Conservation (phyloP, 92 coral and sea anemone genomes). For the Metridium senile region DNA sequence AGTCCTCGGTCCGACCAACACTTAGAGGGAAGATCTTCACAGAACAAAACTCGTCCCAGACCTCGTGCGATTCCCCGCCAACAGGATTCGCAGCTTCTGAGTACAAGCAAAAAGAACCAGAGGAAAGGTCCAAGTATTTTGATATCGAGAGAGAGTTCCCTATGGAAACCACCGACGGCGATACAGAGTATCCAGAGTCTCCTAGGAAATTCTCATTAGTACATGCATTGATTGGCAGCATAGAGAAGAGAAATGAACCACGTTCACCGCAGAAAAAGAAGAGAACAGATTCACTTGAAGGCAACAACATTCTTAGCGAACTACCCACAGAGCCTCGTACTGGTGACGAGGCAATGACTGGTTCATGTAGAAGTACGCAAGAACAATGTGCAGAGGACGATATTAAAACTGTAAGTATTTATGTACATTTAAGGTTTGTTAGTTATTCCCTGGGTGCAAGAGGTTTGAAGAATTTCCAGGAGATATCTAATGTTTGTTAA, state of each 20-base stretch:
- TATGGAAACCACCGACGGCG: background rate
- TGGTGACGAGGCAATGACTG: constrained; percentile 49
- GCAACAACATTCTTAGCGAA: background rate
- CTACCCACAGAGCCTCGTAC: constrained; percentile 41
- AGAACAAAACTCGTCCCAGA: background rate
- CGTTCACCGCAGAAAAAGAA: constrained; percentile 13
- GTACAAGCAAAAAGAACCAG: constrained; percentile 32
- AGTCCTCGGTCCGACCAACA: constrained; percentile 39
- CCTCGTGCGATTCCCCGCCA: background rate
- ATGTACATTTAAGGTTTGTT: too few species aligned
- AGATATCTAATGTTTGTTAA: too few species aligned
- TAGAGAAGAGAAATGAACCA: constrained; percentile 49
- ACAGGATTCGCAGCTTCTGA: constrained; percentile 9
- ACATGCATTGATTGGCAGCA: constrained; percentile 61
- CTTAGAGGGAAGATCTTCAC: constrained; percentile 53
- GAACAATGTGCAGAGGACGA: background rate
- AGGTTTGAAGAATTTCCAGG: too few species aligned
- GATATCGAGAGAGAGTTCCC: constrained; percentile 56
- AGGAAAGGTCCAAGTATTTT: constrained; percentile 59
- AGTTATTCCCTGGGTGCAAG: too few species aligned
- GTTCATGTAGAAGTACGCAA: constrained; percentile 31
- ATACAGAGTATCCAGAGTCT: constrained; percentile 19
- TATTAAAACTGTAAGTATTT: background rate
- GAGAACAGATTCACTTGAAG: constrained; percentile 1
- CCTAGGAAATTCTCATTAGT: constrained; percentile 64